A percentile compares a stretch with the other conserved stretches of the same genome.
phyloP scores from a whole-genome alignment of 2,888 invertebrate species.

The Serripes groenlandicus region DNA sequence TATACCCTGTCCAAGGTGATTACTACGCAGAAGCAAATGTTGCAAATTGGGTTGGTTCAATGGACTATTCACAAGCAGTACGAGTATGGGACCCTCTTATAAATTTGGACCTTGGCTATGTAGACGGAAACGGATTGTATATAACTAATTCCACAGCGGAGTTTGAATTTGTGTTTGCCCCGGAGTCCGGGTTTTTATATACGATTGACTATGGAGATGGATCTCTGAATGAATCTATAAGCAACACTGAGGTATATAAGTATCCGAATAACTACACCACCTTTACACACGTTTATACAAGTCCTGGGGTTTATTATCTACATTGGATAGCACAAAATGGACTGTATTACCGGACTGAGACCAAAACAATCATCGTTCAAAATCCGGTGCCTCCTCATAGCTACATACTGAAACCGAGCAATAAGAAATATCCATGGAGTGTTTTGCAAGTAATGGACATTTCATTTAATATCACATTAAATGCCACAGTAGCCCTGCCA shows the following conservation, averaged over 20 bases:
- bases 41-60: conserved; percentile 30
- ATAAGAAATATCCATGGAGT: conserved; percentile 63
- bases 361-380: conserved; percentile 52
- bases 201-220: conserved; percentile 61
- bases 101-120: conserved; percentile 35
- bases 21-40: conserved; percentile 31
- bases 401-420: conserved; percentile 44
- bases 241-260: conserved; percentile 28
- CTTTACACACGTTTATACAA: conserved; percentile 49
- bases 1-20: conserved; percentile 52
- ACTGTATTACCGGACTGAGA: conserved; percentile 36
- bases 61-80: conserved; percentile 25
- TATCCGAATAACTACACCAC: conserved; percentile 25
- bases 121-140: conserved; percentile 48
- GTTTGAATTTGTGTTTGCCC: conserved; percentile 52
- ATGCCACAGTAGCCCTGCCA: conserved; percentile 44
- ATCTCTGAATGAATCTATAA: background rate
- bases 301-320: conserved; percentile 40
- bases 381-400: conserved; percentile 46
- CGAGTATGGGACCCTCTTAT: conserved; percentile 54
- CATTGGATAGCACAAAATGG: conserved; percentile 60
- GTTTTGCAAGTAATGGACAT: conserved; percentile 45
- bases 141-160: conserved; percentile 57
- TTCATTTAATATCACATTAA: conserved; percentile 54
- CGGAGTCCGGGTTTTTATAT: conserved; percentile 59